phyloP scores from a whole-genome alignment of 2,113 vertebrate species.

The Notiomystis cincta region DNA sequence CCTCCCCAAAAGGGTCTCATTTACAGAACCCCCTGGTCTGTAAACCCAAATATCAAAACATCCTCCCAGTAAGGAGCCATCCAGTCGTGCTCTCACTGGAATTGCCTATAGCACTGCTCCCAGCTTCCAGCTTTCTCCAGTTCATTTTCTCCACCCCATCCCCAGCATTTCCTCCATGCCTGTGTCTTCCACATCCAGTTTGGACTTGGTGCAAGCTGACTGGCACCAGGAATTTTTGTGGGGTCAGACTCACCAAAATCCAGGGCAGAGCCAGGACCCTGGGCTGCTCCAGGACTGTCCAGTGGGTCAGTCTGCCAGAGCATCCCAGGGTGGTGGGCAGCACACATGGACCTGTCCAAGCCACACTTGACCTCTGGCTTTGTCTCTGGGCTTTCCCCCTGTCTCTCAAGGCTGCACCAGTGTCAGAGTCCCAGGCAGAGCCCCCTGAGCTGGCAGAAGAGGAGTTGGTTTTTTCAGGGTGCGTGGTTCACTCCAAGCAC shows the following conservation, averaged over 20 bases:
- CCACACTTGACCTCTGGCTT: neutral
- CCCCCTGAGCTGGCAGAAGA: neutral
- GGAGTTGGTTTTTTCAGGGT: neutral
- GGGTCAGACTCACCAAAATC: neutral
- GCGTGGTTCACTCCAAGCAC: neutral
- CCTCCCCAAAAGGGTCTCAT: neutral
- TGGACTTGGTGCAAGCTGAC: neutral
- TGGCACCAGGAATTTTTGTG: neutral
- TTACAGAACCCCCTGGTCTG: neutral
- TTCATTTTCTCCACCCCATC: neutral
- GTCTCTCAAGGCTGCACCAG: neutral
- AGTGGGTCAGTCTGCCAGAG: neutral
- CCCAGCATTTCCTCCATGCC: neutral
- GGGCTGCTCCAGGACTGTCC: neutral
- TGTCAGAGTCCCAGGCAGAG: neutral
- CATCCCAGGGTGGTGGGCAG: neutral
- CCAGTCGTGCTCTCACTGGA: rapidly evolving
- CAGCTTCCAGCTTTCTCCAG: neutral
- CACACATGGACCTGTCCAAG: rapidly evolving
- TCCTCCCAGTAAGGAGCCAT: neutral
- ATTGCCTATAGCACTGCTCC: neutral
- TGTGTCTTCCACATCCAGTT: neutral
- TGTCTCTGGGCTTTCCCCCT: neutral
- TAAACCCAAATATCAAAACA: neutral
- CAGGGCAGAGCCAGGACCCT: neutral